phyloP scores from a whole-genome alignment of 1,140 invertebrate genomes.

The Meloidogyne floridensis region DNA sequence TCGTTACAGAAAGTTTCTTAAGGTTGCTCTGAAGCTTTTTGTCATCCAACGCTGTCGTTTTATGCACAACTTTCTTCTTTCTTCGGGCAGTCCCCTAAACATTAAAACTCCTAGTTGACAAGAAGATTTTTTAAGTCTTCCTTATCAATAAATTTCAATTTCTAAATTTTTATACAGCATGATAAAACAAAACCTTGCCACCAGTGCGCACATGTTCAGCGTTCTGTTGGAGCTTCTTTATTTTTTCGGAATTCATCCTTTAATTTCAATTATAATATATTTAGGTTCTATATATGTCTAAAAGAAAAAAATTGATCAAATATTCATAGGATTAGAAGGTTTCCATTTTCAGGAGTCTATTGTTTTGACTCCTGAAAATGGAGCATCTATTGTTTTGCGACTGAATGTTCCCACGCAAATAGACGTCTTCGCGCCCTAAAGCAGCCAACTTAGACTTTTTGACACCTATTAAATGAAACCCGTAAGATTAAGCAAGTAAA shows the following conservation, averaged over 20 bases:
- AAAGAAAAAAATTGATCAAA: neutral
- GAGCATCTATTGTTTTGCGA: too few species aligned
- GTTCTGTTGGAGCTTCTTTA: constrained; percentile 65
- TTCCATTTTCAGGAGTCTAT: too few species aligned
- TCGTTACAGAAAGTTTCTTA: constrained; percentile 90
- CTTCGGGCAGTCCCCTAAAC: constrained; percentile 85
- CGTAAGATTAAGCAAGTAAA: too few species aligned
- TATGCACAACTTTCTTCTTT: constrained; percentile 99
- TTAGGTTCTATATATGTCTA: neutral
- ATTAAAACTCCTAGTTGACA: neutral
- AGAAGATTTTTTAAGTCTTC: neutral
- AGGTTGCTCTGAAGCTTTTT: constrained; percentile 97
- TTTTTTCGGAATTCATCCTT: constrained; percentile 53
- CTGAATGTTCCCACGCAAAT: too few species aligned
- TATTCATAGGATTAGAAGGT: too few species aligned
- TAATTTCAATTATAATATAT: too few species aligned
- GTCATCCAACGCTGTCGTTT: constrained; percentile 95
- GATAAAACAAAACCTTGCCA: constrained; percentile 53
- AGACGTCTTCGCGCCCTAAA: too few species aligned
- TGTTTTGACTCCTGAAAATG: too few species aligned
- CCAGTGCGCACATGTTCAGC: constrained; percentile 63
- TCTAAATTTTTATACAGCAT: neutral
- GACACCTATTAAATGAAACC: too few species aligned
- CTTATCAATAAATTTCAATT: too few species aligned
- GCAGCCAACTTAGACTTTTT: too few species aligned